Conservation (phyloP, 2,797 vertebrate genomes). For the Hybognathus amarus region DNA sequence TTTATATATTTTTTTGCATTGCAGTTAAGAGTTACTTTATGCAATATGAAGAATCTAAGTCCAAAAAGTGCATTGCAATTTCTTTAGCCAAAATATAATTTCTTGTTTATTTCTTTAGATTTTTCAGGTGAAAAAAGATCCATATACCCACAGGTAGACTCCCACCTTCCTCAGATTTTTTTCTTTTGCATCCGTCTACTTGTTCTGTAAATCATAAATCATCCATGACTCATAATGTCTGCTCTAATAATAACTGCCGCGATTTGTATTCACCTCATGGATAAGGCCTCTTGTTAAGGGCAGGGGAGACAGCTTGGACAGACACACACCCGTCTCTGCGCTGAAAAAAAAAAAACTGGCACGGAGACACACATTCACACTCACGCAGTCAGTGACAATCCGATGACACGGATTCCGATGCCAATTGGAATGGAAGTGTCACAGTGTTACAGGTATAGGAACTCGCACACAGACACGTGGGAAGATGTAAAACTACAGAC, state of each 20-base stretch:
- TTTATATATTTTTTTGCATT: neutral
- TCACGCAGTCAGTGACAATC: slow-evolving; percentile 28
- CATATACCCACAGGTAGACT: neutral
- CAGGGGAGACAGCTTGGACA: slow-evolving; percentile 32
- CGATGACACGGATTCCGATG: neutral
- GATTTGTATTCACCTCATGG: slow-evolving; percentile 44
- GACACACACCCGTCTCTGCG: slow-evolving; percentile 43
- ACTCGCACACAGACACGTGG: neutral
- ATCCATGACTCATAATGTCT: slow-evolving; percentile 50
- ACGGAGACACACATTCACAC: slow-evolving; percentile 35
- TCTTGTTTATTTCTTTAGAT: neutral
- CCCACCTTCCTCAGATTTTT: neutral
- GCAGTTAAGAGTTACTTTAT: neutral
- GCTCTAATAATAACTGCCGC: slow-evolving; percentile 31
- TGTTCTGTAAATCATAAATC: slow-evolving; percentile 39
- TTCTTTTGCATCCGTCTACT: slow-evolving; percentile 8
- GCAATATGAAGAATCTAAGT: neutral
- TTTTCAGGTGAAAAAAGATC: neutral
- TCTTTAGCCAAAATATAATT: neutral
- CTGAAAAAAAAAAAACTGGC: slow-evolving; percentile 39
- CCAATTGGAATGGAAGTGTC: slow-evolving; percentile 41
- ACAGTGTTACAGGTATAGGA: slow-evolving; percentile 34
- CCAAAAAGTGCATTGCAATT: neutral
- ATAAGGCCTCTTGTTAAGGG: slow-evolving; percentile 34
- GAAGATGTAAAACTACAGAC: slow-evolving; percentile 22